Evolutionary conservation across 2,113 vertebrate genomes (phyloP).

Genomic region (Grammomys dolichurus): DNA sequence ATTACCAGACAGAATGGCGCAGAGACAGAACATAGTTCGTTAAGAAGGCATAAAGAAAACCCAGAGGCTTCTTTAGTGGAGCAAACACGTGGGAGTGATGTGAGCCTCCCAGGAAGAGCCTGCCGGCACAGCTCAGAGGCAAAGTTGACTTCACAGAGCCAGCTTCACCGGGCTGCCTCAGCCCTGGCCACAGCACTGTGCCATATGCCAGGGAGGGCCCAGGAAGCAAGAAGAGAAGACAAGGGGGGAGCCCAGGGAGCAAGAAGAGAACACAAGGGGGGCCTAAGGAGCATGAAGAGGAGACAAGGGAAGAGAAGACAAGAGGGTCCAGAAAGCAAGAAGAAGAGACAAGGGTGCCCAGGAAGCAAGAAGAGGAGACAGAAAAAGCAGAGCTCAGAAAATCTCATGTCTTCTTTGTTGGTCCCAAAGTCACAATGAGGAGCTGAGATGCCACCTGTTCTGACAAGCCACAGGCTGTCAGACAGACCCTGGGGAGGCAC

Average conservation of each 20-base stretch:
- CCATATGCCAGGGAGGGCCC: background rate
- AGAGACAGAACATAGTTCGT: background rate
- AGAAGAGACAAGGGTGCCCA: background rate
- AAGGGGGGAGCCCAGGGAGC: background rate
- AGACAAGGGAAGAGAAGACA: background rate
- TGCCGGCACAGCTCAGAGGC: no score
- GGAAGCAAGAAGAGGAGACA: background rate
- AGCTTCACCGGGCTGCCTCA: background rate
- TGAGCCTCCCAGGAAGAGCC: background rate
- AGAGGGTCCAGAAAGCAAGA: fast-evolving
- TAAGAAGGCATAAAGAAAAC: slow-evolving; percentile 48
- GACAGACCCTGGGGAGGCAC: background rate
- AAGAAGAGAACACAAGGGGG: background rate
- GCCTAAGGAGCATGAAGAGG: background rate
- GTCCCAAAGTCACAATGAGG: background rate
- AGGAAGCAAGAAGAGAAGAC: background rate
- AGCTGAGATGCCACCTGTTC: background rate
- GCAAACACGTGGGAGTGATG: background rate
- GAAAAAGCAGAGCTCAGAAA: background rate
- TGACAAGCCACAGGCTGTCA: background rate
- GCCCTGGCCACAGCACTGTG: background rate
- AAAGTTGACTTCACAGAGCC: background rate
- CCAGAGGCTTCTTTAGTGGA: slow-evolving; percentile 1
- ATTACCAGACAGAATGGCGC: slow-evolving; percentile 41
- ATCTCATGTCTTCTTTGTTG: background rate